Percentiles rank a stretch among this genome's conserved stretches.
These are phyloP conservation scores for Mormyrops boulengeri DNA, from an alignment of 2,797 vertebrate species.

Conservation along the genomic window DNA sequence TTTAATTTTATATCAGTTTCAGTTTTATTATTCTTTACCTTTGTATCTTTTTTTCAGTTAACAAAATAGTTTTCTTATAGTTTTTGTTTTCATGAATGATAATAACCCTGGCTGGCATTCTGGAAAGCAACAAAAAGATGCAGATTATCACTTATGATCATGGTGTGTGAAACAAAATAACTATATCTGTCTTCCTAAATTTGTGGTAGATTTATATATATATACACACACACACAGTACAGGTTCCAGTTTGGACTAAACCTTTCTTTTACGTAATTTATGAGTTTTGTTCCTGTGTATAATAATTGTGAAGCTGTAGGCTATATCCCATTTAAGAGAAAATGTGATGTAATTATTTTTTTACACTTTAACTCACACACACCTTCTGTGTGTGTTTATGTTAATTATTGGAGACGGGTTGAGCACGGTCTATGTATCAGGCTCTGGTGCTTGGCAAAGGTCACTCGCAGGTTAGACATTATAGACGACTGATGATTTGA, in stretches of 20 bases:
- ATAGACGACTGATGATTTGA: not conserved
- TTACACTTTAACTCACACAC: not conserved
- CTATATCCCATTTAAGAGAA: not conserved
- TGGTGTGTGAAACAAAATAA: not conserved
- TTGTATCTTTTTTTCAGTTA: not conserved
- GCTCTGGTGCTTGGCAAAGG: not conserved
- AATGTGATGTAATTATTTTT: not conserved
- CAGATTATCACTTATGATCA: not conserved
- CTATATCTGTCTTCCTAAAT: not conserved
- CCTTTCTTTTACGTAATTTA: not conserved
- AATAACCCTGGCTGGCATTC: not conserved
- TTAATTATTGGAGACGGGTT: not conserved
- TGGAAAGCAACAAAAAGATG: not conserved
- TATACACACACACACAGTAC: not conserved
- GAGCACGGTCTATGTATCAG: not conserved
- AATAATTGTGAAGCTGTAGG: not conserved
- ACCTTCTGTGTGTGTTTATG: not conserved
- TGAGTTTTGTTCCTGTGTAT: not conserved
- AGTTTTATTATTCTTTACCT: not conserved
- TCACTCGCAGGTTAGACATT: not conserved
- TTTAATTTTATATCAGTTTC: not conserved
- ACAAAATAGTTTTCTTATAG: not conserved
- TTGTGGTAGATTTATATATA: too few species aligned
- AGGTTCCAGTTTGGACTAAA: not conserved
- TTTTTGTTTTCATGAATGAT: not conserved